phyloP scores from a whole-genome alignment of 2,888 invertebrate genomes.

The Oligia fasciuncula region DNA sequence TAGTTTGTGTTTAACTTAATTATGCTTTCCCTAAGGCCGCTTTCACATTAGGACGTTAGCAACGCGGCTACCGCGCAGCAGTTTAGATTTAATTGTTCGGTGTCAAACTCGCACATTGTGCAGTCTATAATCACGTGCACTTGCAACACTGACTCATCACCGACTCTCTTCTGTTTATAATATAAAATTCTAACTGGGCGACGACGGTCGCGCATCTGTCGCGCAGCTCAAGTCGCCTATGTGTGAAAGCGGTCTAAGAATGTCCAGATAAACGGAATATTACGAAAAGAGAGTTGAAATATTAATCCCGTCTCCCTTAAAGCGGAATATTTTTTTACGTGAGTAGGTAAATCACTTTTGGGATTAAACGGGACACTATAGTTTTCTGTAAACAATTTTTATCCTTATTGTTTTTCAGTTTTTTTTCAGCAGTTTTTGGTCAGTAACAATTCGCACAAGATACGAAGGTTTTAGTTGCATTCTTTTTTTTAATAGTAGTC shows the following conservation, averaged over 20 bases:
- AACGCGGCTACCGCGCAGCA: too few relatives aligned
- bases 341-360: background rate
- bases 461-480: background rate
- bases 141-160: too few relatives aligned
- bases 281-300: background rate
- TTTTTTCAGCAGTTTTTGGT: background rate
- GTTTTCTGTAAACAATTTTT: background rate
- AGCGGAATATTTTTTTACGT: background rate
- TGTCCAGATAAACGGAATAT: background rate
- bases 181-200: too few relatives aligned
- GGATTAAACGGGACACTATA: background rate
- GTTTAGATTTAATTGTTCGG: too few relatives aligned
- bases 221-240: too few relatives aligned
- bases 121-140: too few relatives aligned
- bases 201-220: too few relatives aligned
- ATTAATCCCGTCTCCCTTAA: background rate
- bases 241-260: background rate
- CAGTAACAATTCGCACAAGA: background rate
- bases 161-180: too few relatives aligned
- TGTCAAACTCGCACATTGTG: too few relatives aligned
- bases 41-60: too few relatives aligned
- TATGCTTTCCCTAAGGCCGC: background rate
- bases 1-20: conserved; percentile 25
- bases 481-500: background rate
- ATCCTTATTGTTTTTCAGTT: background rate